Base-by-base conservation (phyloP, 1,140 invertebrate species). In the Epicauta chinensis region DNA sequence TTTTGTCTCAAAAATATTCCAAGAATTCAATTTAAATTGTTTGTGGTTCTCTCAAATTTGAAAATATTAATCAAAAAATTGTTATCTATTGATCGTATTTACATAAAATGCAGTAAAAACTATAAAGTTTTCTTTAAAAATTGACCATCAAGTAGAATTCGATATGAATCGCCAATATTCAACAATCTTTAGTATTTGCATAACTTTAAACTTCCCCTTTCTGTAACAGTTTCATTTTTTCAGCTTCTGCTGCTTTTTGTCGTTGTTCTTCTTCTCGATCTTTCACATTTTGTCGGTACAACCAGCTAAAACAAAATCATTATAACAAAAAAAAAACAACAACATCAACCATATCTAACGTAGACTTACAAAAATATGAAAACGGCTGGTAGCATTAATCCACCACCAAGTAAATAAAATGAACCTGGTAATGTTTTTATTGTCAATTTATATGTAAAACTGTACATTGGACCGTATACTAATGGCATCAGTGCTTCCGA, bases 401-500 rank as follows among this genome's bases (percentile, higher is more conserved):
- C 77, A 11, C 82, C 85, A 29, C 86, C 86, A 1, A 88, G 74
- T n/a, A 89, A 69, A 68, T 85, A 89, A 70, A 89, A 89, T 13
- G 84, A 83, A 16, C 87, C 86, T 6, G 87, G 87, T 58, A 89
- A 77, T 1, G 75, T 77, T 32, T 82, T 72, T 52, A 89, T 76
- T 0, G 86, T 89, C 1, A 79, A 73, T 7, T 78, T 78, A 62
- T 89, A 90, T 5, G 87, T 66, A 0, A 77, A 76, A 23, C 82
- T 86, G 61, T 89, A 88, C 80, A 89, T 84, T 0, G 87, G 86
- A 0, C 82, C 84, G 69, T 87, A 88, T 10, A 88, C 75, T 23
- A 90, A 70, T 2, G 86, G 86, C 78, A 87, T 86, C 50, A 88
- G 72, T 0, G 86, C 84, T 68, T 89, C 86, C n/a, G 81, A 85